Evolutionary conservation across 1,140 invertebrate genomes (phyloP).

Genomic region (Elysia chlorotica): DNA sequence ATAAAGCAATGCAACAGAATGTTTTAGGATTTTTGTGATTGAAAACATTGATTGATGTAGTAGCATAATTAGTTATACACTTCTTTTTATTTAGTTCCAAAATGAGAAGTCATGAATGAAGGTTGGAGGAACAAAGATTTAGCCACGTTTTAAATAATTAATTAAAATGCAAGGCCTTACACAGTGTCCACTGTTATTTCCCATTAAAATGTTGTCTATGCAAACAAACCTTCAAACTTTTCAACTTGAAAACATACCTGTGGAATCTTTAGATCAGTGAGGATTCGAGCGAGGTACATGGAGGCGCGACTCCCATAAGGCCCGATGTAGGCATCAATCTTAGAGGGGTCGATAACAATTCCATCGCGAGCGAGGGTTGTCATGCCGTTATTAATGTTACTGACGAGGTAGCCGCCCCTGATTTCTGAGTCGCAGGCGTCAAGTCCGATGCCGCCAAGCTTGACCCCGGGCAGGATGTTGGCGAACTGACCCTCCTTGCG

Average conservation of each 20-base stretch:
- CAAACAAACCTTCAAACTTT: no score
- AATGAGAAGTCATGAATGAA: no score
- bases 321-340: slow-evolving; percentile 50
- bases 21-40: no score
- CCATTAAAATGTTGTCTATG: no score
- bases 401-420: slow-evolving; percentile 46
- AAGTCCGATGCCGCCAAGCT: slow-evolving; percentile 51
- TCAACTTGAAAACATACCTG: slow-evolving; percentile 14
- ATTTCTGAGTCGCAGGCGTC: slow-evolving; percentile 47
- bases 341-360: neutral
- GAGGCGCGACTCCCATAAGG: slow-evolving; percentile 49
- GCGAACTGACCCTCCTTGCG: slow-evolving; percentile 45
- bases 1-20: no score
- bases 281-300: slow-evolving; percentile 46
- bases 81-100: no score
- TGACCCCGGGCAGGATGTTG: slow-evolving; percentile 42
- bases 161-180: no score
- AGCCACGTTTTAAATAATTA: no score
- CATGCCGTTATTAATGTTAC: slow-evolving; percentile 50
- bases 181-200: no score
- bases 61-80: no score
- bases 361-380: slow-evolving; percentile 35
- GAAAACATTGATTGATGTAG: no score
- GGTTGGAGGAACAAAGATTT: no score
- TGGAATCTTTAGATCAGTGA: slow-evolving; percentile 72